Evolutionary conservation across 2,113 vertebrate species (phyloP), one percentile per base, ranked within the genome.

Genomic region (Prunella himalayana): DNA sequence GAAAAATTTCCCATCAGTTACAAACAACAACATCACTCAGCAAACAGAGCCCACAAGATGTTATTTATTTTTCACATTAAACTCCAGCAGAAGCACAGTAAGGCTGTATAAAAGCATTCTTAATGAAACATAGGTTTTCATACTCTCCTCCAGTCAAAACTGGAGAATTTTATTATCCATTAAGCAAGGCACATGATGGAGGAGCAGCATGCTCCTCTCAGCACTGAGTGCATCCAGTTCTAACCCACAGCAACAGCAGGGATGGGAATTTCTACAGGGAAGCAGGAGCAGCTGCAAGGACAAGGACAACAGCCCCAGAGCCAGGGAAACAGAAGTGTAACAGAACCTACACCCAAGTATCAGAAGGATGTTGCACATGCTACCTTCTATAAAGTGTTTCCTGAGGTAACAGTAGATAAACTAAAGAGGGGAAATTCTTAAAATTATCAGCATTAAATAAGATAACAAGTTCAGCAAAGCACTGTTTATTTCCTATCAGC

Each of bases 31-130:
- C 91, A 91, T 72, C 53, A 66, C 61, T 82, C 81, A 51, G 80
- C 80, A 91, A 94, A 93, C 64, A 92, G 63, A 88, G 85, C 61
- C 71, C 68, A 75, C 76, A 93, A 61, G 81, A 73, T 21, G 54
- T 77, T 96, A 86, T 86, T 96, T 93, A 82, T 70, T 94, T 95
- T 85, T 77, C 15, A 25, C 76, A 91, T 91, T 95, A 94, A 90
- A 86, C 44, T 86, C 71, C 18, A 75, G 60, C 60, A 86, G 85
- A 92, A 75, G 21, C 54, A 30, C 51, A 70, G 64, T 5, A 49
- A 39, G 76, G 68, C 64, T 88, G 31, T 56, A 76, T 47, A 83
- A 77, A 91, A 66, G 69, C 51, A 71, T 75, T 95, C 53, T 41
- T 93, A 83, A 90, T 50, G 76, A 92, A 95, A 95, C 79, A 66